A percentile compares a stretch with the other conserved stretches of the same genome.
Evolutionary conservation across 2,888 invertebrate species (phyloP).

Genomic region (Pelosia muscerda): DNA sequence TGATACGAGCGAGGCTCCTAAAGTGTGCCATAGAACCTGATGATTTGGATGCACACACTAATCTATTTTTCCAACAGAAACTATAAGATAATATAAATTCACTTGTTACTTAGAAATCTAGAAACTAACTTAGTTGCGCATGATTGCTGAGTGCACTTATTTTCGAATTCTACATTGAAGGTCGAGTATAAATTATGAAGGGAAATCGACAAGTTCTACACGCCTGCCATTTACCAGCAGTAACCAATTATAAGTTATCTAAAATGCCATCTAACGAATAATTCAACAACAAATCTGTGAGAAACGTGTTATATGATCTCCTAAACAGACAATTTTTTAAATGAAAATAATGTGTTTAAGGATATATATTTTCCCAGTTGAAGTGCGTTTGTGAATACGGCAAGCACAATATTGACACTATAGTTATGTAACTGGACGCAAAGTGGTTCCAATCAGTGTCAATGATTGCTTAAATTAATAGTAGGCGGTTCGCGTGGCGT

Average conservation of each 20-base stretch:
- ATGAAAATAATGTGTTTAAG: not conserved
- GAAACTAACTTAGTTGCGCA: not conserved
- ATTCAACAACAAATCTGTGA: too few relatives aligned
- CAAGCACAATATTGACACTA: slow-evolving; percentile 43
- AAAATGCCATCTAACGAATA: not conserved
- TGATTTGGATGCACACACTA: too few relatives aligned
- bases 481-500: slow-evolving; percentile 60
- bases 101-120: too few relatives aligned
- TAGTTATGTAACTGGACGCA: slow-evolving; percentile 49
- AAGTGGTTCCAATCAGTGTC: slow-evolving; percentile 75
- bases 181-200: not conserved
- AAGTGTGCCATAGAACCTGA: too few relatives aligned
- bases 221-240: not conserved
- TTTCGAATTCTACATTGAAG: too few relatives aligned
- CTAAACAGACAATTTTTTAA: too few relatives aligned
- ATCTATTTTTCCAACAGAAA: too few relatives aligned
- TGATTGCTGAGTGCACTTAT: too few relatives aligned
- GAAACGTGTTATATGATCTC: not conserved
- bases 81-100: not conserved
- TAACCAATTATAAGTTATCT: not conserved
- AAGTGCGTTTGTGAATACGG: slow-evolving; percentile 15
- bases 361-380: not conserved
- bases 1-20: too few relatives aligned
- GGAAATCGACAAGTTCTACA: not conserved
- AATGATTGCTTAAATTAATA: slow-evolving; percentile 80